phyloP scores from a whole-genome alignment of 2,113 vertebrate species.

The Corydoras maculifer region DNA sequence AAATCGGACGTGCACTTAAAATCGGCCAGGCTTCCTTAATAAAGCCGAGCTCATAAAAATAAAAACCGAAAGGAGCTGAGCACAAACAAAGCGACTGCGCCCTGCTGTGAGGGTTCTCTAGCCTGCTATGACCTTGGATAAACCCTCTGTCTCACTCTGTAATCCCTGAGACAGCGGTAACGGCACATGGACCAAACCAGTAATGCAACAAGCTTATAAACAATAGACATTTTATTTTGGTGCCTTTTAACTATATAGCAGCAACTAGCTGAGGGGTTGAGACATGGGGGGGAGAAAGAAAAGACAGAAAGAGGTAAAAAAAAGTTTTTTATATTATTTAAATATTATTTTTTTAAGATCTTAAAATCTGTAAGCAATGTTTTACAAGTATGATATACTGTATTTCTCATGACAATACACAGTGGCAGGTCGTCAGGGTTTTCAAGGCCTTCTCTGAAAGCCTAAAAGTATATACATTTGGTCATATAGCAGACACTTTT shows the following conservation, averaged over 20 bases:
- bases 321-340: too few relatives aligned
- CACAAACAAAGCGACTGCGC: slow-evolving; percentile 46
- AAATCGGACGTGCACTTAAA: slow-evolving; percentile 13
- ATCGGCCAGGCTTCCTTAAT: slow-evolving; percentile 39
- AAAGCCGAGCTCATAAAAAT: slow-evolving; percentile 38
- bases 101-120: slow-evolving; percentile 23
- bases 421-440: too few relatives aligned
- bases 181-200: slow-evolving; percentile 10
- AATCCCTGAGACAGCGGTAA: not conserved
- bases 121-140: slow-evolving; percentile 21
- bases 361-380: too few relatives aligned
- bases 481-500: too few relatives aligned
- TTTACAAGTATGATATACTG: too few relatives aligned
- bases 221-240: slow-evolving; percentile 43
- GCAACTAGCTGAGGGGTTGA: slow-evolving; percentile 25
- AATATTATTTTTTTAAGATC: not conserved
- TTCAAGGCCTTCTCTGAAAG: too few relatives aligned
- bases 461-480: too few relatives aligned
- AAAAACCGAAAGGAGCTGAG: slow-evolving; percentile 3
- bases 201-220: slow-evolving; percentile 14
- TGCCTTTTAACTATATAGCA: slow-evolving; percentile 43
- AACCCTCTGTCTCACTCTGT: not conserved
- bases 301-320: too few relatives aligned
- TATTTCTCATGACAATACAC: too few relatives aligned
- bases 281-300: too few relatives aligned